phyloP scores from a whole-genome alignment of 2,888 invertebrate genomes.

The Geotrupes spiniger region DNA sequence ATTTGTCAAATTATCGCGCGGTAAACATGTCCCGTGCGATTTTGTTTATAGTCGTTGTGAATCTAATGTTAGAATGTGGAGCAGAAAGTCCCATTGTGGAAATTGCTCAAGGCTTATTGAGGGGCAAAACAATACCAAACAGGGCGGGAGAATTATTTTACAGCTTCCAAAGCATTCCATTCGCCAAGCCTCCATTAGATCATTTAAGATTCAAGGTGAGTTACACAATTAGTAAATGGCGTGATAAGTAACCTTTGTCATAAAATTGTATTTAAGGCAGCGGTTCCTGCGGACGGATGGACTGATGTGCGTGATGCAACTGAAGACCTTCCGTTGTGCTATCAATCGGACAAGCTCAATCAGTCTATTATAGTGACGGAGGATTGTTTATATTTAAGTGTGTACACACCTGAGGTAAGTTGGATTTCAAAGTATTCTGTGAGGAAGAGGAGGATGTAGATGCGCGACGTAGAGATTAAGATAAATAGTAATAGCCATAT shows the following conservation, averaged over 20 bases:
- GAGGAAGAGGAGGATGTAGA: no score
- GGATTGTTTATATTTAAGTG: conserved; percentile 80
- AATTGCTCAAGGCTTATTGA: conserved; percentile 45
- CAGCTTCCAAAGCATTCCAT: conserved; percentile 50
- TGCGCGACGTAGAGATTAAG: no score
- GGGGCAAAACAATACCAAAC: conserved; percentile 44
- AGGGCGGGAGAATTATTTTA: conserved; percentile 46
- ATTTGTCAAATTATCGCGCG: no score
- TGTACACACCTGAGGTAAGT: conserved; percentile 55
- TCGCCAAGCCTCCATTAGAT: conserved; percentile 43
- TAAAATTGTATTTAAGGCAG: conserved; percentile 61
- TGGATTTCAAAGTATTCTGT: no score
- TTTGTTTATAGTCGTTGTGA: no score
- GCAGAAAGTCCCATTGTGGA: conserved; percentile 26
- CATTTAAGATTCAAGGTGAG: conserved; percentile 44
- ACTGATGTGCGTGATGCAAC: conserved; percentile 61
- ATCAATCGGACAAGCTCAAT: not conserved
- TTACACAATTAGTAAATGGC: no score
- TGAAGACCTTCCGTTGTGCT: conserved; percentile 9
- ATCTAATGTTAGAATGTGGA: no score
- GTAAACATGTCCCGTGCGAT: no score
- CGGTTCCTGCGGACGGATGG: conserved; percentile 63
- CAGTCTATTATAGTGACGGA: conserved; percentile 65
- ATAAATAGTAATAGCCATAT: no score
- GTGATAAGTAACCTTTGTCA: no score